phyloP scores from a whole-genome alignment of 2,797 vertebrate genomes.

The Bucorvus abyssinicus region DNA sequence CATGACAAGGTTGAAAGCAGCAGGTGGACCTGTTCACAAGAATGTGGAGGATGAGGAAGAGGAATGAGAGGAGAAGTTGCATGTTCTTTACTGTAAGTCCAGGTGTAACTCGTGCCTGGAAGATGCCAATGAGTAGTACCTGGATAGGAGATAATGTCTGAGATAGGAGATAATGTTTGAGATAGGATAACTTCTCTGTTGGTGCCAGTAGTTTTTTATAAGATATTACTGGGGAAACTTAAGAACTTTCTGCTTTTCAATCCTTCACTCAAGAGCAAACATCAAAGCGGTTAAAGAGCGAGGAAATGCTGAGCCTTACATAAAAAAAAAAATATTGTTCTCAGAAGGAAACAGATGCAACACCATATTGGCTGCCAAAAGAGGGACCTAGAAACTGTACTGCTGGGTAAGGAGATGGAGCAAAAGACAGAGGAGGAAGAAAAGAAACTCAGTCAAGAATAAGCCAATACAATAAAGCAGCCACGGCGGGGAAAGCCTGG shows the following conservation, averaged over 20 bases:
- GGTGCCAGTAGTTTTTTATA: background rate
- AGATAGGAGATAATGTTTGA: background rate
- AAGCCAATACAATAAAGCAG: background rate
- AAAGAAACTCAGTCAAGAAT: background rate
- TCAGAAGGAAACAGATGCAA: background rate
- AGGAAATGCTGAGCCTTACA: background rate
- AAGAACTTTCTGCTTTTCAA: background rate
- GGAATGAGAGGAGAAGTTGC: background rate
- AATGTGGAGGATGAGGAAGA: background rate
- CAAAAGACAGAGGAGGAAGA: background rate
- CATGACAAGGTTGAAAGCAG: background rate
- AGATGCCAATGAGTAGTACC: background rate
- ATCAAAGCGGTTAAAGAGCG: background rate
- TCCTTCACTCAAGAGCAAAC: background rate
- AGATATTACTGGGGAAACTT: background rate
- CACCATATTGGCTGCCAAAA: background rate
- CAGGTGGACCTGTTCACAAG: background rate
- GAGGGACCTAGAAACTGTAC: background rate
- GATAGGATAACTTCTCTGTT: background rate
- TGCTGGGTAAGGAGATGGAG: background rate
- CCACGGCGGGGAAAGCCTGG: background rate
- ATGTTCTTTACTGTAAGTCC: background rate
- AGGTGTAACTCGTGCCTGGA: background rate
- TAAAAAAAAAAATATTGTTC: too few species aligned
- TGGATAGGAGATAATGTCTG: background rate